Conservation (phyloP, 2,113 vertebrate species). For the Pachyramphus minor region DNA sequence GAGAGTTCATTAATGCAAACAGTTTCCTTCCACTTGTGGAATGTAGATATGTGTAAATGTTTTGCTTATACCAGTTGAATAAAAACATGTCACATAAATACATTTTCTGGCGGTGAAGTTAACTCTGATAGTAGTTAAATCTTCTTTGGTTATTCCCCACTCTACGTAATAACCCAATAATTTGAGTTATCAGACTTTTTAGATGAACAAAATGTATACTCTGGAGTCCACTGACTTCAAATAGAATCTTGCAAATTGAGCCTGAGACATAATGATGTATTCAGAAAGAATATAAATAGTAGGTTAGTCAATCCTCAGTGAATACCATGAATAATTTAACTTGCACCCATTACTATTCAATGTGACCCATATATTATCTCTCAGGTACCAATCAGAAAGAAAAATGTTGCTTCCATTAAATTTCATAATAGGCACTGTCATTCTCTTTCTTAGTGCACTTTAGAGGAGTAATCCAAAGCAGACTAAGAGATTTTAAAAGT, state of each 20-base stretch:
- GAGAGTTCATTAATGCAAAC: not conserved
- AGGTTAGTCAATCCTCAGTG: slow-evolving; percentile 64
- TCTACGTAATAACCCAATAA: not conserved
- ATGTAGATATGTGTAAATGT: not conserved
- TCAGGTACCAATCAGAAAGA: slow-evolving; percentile 26
- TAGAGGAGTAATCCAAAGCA: not conserved
- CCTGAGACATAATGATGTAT: slow-evolving; percentile 37
- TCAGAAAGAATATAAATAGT: slow-evolving; percentile 62
- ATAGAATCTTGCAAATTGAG: slow-evolving; percentile 43
- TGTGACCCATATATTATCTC: slow-evolving; percentile 60
- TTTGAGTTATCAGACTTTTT: slow-evolving; percentile 1
- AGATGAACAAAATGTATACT: slow-evolving; percentile 28
- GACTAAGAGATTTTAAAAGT: not conserved
- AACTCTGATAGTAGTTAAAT: not conserved
- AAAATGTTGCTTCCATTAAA: slow-evolving; percentile 24
- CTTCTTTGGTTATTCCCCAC: not conserved
- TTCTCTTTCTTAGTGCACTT: not conserved
- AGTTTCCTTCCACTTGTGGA: not conserved
- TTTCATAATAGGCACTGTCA: not conserved
- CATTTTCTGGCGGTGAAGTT: not conserved
- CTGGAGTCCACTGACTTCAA: slow-evolving; percentile 51
- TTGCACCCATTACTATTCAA: not conserved
- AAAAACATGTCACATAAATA: not conserved
- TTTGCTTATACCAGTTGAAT: not conserved
- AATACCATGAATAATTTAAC: slow-evolving; percentile 47